A percentile compares a stretch with the other conserved stretches of the same genome.
Evolutionary conservation across 2,888 invertebrate genomes (phyloP).

Genomic region (Drosophila fungiperda): DNA sequence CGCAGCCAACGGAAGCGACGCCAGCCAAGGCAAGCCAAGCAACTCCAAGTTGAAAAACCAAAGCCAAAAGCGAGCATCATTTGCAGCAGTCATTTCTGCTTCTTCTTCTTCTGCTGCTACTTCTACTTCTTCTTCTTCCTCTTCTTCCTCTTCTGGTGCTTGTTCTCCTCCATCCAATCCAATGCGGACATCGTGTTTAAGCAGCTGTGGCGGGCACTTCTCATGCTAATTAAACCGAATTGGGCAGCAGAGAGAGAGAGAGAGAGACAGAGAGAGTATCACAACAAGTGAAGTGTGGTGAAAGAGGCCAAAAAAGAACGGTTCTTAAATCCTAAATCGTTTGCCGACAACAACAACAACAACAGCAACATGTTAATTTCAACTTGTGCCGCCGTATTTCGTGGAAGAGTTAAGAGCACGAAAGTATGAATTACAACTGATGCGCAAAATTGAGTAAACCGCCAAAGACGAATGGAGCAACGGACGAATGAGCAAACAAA

Average conservation of each 20-base stretch:
- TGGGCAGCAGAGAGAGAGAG: slow-evolving; percentile 53
- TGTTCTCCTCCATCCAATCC: background rate
- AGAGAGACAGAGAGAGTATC: background rate
- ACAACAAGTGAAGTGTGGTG: slow-evolving; percentile 51
- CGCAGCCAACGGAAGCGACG: slow-evolving; percentile 76
- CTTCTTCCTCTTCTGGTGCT: background rate
- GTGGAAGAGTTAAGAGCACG: slow-evolving; percentile 73
- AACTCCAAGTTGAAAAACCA: slow-evolving; percentile 7
- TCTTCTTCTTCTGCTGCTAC: background rate
- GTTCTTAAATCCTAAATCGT: slow-evolving; percentile 76
- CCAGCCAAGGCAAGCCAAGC: slow-evolving; percentile 24
- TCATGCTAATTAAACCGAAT: slow-evolving; percentile 79
- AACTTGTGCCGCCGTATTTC: slow-evolving; percentile 70
- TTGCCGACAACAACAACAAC: slow-evolving; percentile 48
- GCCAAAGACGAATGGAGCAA: slow-evolving; percentile 61
- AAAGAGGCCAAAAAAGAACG: slow-evolving; percentile 68
- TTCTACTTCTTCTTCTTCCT: background rate
- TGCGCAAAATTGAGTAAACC: slow-evolving; percentile 77
- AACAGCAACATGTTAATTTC: slow-evolving; percentile 76
- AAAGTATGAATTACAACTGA: slow-evolving; percentile 81
- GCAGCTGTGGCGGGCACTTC: slow-evolving; percentile 74
- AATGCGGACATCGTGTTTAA: slow-evolving; percentile 69
- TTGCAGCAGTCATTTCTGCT: slow-evolving; percentile 6
- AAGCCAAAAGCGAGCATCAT: slow-evolving; percentile 15
- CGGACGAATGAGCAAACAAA: slow-evolving; percentile 69